Evolutionary conservation across 2,888 invertebrate species (phyloP).

Genomic region (Euclidia mi): DNA sequence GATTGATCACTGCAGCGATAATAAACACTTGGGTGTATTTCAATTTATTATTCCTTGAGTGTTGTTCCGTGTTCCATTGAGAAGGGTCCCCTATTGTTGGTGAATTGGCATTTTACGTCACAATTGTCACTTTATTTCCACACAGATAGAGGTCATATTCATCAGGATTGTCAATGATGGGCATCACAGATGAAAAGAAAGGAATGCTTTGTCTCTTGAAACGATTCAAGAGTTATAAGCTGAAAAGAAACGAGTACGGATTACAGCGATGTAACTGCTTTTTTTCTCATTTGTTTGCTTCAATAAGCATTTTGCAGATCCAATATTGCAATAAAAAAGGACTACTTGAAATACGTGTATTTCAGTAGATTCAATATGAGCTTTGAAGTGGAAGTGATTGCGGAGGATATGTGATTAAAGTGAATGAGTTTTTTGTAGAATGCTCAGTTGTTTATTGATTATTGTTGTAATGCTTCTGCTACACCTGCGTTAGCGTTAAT

Average conservation of each 20-base stretch:
- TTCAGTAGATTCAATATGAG: too few species aligned
- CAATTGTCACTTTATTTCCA: conserved; percentile 12
- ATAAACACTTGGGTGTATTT: conserved; percentile 14
- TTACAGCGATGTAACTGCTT: not conserved
- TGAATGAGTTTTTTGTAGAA: too few species aligned
- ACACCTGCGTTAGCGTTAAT: too few species aligned
- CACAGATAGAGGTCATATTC: conserved; percentile 9
- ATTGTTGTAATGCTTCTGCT: too few species aligned
- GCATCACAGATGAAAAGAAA: not conserved
- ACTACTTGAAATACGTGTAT: too few species aligned
- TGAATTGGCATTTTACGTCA: conserved; percentile 17
- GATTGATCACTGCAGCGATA: conserved; percentile 8
- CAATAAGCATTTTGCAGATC: too few species aligned
- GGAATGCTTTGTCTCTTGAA: not conserved
- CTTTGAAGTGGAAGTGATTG: too few species aligned
- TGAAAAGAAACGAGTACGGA: not conserved
- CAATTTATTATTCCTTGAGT: conserved; percentile 17
- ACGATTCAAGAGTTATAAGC: not conserved
- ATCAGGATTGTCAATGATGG: not conserved
- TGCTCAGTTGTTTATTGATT: too few species aligned
- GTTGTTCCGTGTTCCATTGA: conserved; percentile 16
- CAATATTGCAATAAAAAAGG: too few species aligned
- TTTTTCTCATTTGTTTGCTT: too few species aligned
- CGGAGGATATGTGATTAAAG: too few species aligned
- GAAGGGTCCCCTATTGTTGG: conserved; percentile 14